Base-by-base conservation (phyloP, 2,888 invertebrate genomes). In the Rhopalosiphum nymphaeae region DNA sequence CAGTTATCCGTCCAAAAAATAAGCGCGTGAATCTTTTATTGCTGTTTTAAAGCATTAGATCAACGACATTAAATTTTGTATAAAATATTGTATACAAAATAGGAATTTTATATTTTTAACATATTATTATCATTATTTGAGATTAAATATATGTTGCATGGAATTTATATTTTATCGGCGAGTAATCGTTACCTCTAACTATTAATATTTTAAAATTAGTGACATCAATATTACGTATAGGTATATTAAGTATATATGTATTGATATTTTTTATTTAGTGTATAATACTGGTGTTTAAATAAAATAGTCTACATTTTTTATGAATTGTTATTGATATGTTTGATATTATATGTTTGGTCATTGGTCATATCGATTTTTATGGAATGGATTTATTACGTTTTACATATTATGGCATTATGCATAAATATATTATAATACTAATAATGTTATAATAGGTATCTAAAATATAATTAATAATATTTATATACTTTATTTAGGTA, bases 1-100 rank as follows among this genome's bases (percentile, higher is more conserved):
- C 94, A 90, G 85, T 49, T 90, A 90, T 94, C 94, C 94, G 94
- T 94, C 94, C 94, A 94, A 94, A 90, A 49, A n/a, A 78, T 26
- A 46, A 89, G 44, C 46, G 53, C 57, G 85, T 67, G 16, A 61
- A 42, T 61, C 86, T 61, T 16, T 61, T 57, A 61, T 29, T 53
- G 78, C 53, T 92, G 56, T 91, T 53, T 11, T 26, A 25, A 46
- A 49, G 88, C 92, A 88, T 67, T 67, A 42, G 88, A 46, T 88
- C 92, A 21, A 92, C 88, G 92, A n/a, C 42, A 53, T 92, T 67
- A 78, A 3, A 67, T 92, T 67, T 88, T 92, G 92, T 88, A 92
- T 92, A 88, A 88, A 88, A 92, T 78, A 9, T 78, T 10, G 42
- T 87, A 67, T 88, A 92, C 11, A 92, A 67, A 42, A 53, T 67